Conservation (phyloP, 2,888 invertebrate species). For the Hoplodrina ambigua region DNA sequence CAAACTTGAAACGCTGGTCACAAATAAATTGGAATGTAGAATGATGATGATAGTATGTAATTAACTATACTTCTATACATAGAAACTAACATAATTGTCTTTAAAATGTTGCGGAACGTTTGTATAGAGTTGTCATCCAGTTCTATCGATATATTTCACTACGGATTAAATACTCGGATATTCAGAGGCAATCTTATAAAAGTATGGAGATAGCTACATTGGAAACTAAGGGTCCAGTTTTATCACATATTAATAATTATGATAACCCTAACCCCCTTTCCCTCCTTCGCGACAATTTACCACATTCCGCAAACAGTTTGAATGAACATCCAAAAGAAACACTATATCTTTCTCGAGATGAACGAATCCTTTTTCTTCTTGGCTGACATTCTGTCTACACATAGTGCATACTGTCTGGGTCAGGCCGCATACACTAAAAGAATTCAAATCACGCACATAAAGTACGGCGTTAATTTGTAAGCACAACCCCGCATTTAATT, state of each 20-base stretch:
- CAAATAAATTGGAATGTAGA: no score
- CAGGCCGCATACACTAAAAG: slow-evolving; percentile 1
- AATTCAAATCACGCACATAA: slow-evolving; percentile 6
- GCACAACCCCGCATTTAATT: slow-evolving; percentile 8
- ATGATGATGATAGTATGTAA: no score
- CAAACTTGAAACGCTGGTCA: no score
- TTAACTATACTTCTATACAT: slow-evolving; percentile 16
- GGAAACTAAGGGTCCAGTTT: background rate
- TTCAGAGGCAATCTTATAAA: background rate
- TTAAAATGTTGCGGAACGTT: slow-evolving; percentile 23
- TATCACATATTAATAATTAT: background rate
- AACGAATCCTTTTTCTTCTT: background rate
- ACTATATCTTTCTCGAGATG: background rate
- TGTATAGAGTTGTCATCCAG: slow-evolving; percentile 22
- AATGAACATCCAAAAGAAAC: background rate
- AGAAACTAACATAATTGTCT: slow-evolving; percentile 30
- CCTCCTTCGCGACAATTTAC: no score
- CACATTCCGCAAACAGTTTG: background rate
- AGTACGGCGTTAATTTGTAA: slow-evolving; percentile 8
- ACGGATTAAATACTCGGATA: background rate
- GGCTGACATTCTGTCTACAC: background rate
- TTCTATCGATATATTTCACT: slow-evolving; percentile 22
- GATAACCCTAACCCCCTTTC: no score
- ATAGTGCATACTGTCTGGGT: slow-evolving; percentile 1
- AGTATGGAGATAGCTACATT: no score